A percentile compares a stretch with the other conserved stretches of the same genome.
phyloP scores from a whole-genome alignment of 2,888 invertebrate species.

The Caenorhabditis becei region DNA sequence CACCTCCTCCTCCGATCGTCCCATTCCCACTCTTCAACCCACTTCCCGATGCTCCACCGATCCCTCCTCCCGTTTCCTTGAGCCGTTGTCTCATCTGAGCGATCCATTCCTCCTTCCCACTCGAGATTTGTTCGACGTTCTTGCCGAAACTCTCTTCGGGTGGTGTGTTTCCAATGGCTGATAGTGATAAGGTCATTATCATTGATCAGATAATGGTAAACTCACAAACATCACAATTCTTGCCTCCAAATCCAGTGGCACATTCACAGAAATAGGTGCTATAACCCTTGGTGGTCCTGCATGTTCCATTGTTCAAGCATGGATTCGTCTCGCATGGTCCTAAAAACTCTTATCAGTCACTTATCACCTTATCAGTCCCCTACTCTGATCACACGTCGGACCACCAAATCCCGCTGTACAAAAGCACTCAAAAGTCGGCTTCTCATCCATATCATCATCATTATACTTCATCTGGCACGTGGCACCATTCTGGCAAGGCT shows the following conservation, averaged over 20 bases:
- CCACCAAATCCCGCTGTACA: slow-evolving; percentile 78
- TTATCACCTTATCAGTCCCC: slow-evolving; percentile 24
- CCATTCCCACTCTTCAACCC: slow-evolving; percentile 47
- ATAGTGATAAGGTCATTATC: background rate
- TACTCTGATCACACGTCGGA: slow-evolving; percentile 76
- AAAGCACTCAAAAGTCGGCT: slow-evolving; percentile 76
- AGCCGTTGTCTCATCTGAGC: slow-evolving; percentile 74
- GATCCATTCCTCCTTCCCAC: slow-evolving; percentile 80
- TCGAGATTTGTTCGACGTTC: slow-evolving; percentile 77
- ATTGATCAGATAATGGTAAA: background rate
- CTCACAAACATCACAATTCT: slow-evolving; percentile 77
- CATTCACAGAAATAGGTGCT: slow-evolving; percentile 79
- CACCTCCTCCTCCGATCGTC: slow-evolving; percentile 21
- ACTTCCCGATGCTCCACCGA: slow-evolving; percentile 52
- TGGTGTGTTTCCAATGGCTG: slow-evolving; percentile 69
- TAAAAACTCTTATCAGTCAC: background rate
- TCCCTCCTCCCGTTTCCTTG: slow-evolving; percentile 54
- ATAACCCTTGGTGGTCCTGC: slow-evolving; percentile 76
- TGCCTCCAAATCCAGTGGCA: slow-evolving; percentile 75
- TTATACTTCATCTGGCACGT: slow-evolving; percentile 73
- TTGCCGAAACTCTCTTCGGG: slow-evolving; percentile 74
- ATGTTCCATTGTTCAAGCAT: slow-evolving; percentile 80
- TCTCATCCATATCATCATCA: slow-evolving; percentile 61
- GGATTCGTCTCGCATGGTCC: slow-evolving; percentile 74
- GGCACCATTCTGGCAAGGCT: slow-evolving; percentile 79